Conservation (phyloP, 1,140 invertebrate genomes). For the Caerostris extrusa region DNA sequence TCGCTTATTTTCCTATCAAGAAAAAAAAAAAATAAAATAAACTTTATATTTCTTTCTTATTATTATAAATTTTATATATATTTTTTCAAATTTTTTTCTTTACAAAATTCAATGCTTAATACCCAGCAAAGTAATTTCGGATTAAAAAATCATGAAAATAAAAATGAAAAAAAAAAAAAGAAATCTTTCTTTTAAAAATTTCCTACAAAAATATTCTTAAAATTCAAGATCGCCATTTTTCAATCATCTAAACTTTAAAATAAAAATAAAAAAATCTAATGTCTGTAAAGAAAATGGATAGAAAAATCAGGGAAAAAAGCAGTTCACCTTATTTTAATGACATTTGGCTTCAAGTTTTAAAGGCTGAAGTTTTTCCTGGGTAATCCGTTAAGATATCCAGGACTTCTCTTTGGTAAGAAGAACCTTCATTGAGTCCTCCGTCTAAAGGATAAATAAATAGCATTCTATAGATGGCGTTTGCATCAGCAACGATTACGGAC, state of each 20-base stretch:
- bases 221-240: not conserved
- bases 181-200: not conserved
- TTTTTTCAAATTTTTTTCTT: not conserved
- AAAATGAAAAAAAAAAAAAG: not conserved
- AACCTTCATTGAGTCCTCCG: not conserved
- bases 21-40: no score
- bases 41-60: no score
- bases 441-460: conserved; percentile 42
- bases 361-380: not conserved
- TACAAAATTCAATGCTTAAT: not conserved
- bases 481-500: conserved; percentile 60
- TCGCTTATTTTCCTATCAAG: no score
- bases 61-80: no score
- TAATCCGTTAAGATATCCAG: conserved; percentile 44
- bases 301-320: not conserved
- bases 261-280: not conserved
- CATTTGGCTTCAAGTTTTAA: conserved; percentile 10
- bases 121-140: not conserved
- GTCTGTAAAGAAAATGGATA: not conserved
- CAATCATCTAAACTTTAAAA: not conserved
- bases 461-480: conserved; percentile 34
- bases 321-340: conserved; percentile 2
- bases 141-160: not conserved
- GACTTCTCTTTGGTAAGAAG: not conserved
- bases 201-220: not conserved